Conservation (phyloP, 2,888 invertebrate species). For the Caenorhabditis doughertyi region DNA sequence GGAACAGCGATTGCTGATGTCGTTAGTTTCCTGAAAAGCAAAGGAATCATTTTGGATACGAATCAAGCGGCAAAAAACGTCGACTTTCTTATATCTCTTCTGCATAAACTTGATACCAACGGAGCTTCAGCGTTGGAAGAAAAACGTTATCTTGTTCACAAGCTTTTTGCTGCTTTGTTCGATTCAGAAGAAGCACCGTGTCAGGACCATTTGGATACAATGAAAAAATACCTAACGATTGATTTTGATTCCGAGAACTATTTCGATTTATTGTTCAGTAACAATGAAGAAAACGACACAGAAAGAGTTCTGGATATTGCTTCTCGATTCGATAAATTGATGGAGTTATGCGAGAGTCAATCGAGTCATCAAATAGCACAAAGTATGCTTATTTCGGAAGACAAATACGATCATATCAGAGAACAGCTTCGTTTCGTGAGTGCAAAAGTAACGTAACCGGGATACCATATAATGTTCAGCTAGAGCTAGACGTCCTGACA, state of each 20-base stretch:
- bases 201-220: conserved; percentile 18
- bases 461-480: not conserved
- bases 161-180: conserved; percentile 32
- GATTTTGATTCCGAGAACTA: conserved; percentile 11
- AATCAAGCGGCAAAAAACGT: conserved; percentile 39
- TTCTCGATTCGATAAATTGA: conserved; percentile 34
- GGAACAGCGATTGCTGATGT: conserved; percentile 43
- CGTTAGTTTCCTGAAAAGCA: conserved; percentile 28
- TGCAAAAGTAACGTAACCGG: not conserved
- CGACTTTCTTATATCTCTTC: conserved; percentile 40
- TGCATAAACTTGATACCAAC: not conserved
- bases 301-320: conserved; percentile 19
- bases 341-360: conserved; percentile 2
- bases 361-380: not conserved
- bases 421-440: conserved; percentile 28
- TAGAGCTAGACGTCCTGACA: conserved; percentile 32
- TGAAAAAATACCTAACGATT: not conserved
- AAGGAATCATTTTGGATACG: conserved; percentile 30
- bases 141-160: not conserved
- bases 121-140: not conserved
- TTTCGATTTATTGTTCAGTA: conserved; percentile 14
- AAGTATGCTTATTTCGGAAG: not conserved
- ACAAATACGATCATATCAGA: not conserved
- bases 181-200: conserved; percentile 43
- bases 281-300: conserved; percentile 17